Percentiles rank a stretch among this genome's conserved stretches.
These are phyloP conservation scores for Geodia barretti DNA, from an alignment of 37 sponge, comb jelly and placozoan genomes.

Conservation along the genomic window DNA sequence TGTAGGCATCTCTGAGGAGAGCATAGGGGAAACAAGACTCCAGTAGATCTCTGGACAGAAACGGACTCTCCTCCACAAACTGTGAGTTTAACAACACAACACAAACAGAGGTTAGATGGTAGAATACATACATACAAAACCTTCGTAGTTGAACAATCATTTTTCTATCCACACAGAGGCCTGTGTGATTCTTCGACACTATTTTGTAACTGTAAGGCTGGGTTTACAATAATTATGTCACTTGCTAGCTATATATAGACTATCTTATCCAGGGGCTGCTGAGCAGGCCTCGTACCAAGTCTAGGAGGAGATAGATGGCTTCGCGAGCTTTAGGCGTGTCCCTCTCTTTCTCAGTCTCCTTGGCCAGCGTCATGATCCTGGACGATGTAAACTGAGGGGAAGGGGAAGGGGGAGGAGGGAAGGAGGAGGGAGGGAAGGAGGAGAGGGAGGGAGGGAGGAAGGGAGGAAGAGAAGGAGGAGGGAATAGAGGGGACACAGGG, in stretches of 20 bases:
- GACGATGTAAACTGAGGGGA: conserved; percentile 49
- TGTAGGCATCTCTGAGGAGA: conserved; percentile 87
- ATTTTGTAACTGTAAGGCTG: too few species aligned
- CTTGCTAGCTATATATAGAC: too few species aligned
- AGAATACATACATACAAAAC: too few species aligned
- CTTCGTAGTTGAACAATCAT: too few species aligned
- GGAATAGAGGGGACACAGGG: conserved; percentile 46
- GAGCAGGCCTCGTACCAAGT: conserved; percentile 52
- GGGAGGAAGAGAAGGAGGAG: neutral
- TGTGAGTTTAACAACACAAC: too few species aligned
- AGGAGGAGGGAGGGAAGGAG: neutral
- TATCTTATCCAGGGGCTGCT: too few species aligned
- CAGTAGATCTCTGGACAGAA: conserved; percentile 83
- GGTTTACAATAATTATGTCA: too few species aligned
- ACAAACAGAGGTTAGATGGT: too few species aligned
- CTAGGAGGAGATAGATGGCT: conserved; percentile 78
- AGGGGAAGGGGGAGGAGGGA: neutral
- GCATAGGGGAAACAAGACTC: conserved; percentile 93
- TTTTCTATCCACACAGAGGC: too few species aligned
- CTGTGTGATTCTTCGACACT: too few species aligned
- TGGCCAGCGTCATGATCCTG: conserved; percentile 81
- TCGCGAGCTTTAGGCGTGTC: conserved; percentile 81
- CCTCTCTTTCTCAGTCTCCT: conserved; percentile 81
- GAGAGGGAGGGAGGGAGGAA: conserved; percentile 3
- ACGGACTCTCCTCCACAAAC: conserved; percentile 85